A percentile compares a stretch with the other conserved stretches of the same genome.
phyloP scores from a whole-genome alignment of 2,888 invertebrate species.

The Drosophila vallismaia region DNA sequence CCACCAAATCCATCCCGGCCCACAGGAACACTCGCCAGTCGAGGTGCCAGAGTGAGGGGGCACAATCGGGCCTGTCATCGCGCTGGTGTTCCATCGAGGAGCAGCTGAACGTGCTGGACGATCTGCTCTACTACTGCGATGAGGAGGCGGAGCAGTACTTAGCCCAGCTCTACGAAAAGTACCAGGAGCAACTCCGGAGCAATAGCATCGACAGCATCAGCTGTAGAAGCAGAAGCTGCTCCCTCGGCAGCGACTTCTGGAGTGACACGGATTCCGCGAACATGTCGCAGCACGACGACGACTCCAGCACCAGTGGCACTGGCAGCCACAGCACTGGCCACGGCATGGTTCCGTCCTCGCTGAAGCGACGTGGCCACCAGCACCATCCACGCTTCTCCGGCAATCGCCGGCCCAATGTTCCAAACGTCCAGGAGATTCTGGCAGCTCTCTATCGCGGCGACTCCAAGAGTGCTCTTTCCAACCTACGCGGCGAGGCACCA shows the following conservation, averaged over 20 bases:
- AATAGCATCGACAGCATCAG: conserved; percentile 29
- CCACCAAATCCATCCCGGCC: conserved; percentile 10
- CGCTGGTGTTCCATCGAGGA: conserved; percentile 83
- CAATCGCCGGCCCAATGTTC: conserved; percentile 85
- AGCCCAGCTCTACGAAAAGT: conserved; percentile 66
- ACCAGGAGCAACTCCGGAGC: conserved; percentile 44
- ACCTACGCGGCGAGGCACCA: conserved; percentile 65
- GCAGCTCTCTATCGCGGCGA: conserved; percentile 83
- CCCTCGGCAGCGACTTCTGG: conserved; percentile 41
- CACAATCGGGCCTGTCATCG: conserved; percentile 79
- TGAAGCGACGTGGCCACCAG: conserved; percentile 89
- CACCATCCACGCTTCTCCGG: conserved; percentile 90
- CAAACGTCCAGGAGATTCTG: conserved; percentile 83
- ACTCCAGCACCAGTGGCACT: conserved; percentile 76
- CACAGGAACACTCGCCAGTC: conserved; percentile 16
- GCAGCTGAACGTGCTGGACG: conserved; percentile 80
- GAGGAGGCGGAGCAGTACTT: conserved; percentile 72
- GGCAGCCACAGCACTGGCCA: conserved; percentile 64
- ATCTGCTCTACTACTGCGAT: conserved; percentile 82
- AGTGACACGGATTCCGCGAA: conserved; percentile 57
- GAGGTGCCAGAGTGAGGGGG: conserved; percentile 21
- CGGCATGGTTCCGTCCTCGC: conserved; percentile 65
- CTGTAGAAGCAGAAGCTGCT: conserved; percentile 38
- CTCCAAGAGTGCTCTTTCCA: conserved; percentile 78
- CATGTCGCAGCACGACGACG: conserved; percentile 60